Evolutionary conservation across 2,888 invertebrate genomes (phyloP).

Genomic region (Zygothrica quintamaculata): DNA sequence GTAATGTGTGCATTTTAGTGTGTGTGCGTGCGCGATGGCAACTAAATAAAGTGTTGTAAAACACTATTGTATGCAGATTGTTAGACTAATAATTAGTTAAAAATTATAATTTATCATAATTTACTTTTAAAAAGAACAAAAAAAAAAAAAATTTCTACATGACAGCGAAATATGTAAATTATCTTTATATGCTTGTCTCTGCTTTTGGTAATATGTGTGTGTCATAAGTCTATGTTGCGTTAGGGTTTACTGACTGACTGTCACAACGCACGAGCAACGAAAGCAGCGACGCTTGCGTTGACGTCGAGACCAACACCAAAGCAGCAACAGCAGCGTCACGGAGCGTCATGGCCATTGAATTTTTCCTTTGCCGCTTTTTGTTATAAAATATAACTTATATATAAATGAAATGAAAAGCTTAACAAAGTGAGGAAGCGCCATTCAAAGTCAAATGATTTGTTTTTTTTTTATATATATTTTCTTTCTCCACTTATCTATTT

Average conservation of each 20-base stretch:
- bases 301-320: conserved; percentile 22
- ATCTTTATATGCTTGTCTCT: conserved; percentile 21
- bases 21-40: conserved; percentile 50
- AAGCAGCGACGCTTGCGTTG: conserved; percentile 50
- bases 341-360: conserved; percentile 80
- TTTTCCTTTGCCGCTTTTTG: conserved; percentile 59
- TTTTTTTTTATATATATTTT: conserved; percentile 30
- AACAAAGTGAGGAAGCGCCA: conserved; percentile 57
- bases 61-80: conserved; percentile 30
- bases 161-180: conserved; percentile 47
- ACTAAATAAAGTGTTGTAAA: conserved; percentile 63
- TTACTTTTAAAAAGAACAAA: conserved; percentile 44
- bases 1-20: conserved; percentile 23
- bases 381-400: conserved; percentile 50
- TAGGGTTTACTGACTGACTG: conserved; percentile 59
- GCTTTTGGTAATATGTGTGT: conserved; percentile 1
- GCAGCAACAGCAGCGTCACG: conserved; percentile 40
- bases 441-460: conserved; percentile 40
- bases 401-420: conserved; percentile 61
- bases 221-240: conserved; percentile 13
- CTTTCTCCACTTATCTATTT: conserved; percentile 34
- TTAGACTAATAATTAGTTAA: conserved; percentile 66
- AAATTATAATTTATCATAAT: conserved; percentile 67
- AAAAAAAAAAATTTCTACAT: conserved; percentile 16
- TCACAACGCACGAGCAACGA: conserved; percentile 54